phyloP scores from a whole-genome alignment of 1,140 invertebrate genomes.

The Apocrypta bakeri region DNA sequence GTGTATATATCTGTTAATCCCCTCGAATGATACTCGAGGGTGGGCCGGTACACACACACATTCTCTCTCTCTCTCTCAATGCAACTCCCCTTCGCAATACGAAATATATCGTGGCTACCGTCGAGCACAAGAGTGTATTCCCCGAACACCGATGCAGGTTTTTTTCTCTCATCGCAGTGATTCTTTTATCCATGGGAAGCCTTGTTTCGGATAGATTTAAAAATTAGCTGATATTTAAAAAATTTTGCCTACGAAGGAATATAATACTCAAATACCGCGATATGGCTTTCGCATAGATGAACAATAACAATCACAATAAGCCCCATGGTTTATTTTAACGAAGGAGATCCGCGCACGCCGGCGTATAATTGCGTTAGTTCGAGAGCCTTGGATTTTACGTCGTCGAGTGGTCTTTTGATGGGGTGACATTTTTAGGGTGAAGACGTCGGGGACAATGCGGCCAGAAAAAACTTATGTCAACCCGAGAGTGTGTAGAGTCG shows the following conservation, averaged over 20 bases:
- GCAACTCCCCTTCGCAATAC: not conserved
- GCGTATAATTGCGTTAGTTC: conserved; percentile 68
- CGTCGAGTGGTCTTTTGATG: conserved; percentile 51
- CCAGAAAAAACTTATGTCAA: conserved; percentile 1
- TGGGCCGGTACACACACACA: conserved; percentile 55
- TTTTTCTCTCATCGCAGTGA: too few species aligned
- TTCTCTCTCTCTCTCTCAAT: conserved; percentile 53
- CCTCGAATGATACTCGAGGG: conserved; percentile 72
- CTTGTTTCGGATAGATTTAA: not conserved
- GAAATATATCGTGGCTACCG: conserved; percentile 65
- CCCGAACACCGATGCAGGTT: conserved; percentile 55
- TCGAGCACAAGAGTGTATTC: conserved; percentile 33
- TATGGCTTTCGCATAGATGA: not conserved
- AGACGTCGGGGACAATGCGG: conserved; percentile 43
- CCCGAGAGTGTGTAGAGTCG: conserved; percentile 52
- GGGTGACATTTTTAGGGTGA: conserved; percentile 67
- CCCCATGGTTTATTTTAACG: conserved; percentile 63
- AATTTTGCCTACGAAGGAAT: too few species aligned
- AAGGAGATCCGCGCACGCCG: conserved; percentile 48
- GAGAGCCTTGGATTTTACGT: conserved; percentile 56
- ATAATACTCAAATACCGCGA: too few species aligned
- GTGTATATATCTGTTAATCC: conserved; percentile 73
- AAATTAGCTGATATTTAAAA: not conserved
- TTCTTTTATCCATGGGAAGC: not conserved
- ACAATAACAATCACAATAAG: too few species aligned